Conservation (phyloP, 92 coral and sea anemone genomes). For the Phymanthus crucifer region DNA sequence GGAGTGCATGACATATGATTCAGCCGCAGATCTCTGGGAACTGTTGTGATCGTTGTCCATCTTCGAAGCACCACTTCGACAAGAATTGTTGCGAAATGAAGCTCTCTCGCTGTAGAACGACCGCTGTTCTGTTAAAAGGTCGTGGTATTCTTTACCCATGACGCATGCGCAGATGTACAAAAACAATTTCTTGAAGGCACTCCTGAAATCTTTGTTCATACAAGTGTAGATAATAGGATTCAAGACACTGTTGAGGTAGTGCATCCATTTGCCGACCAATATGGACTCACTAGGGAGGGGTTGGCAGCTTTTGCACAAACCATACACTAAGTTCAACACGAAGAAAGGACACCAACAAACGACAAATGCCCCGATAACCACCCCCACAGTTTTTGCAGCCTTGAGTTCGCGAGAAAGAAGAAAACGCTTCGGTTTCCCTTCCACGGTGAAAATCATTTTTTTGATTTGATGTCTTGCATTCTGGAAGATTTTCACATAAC, state of each 20-base stretch:
- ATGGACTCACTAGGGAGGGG: conserved; percentile 78
- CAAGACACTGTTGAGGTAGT: conserved; percentile 92
- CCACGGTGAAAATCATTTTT: conserved; percentile 80
- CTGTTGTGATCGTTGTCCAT: conserved; percentile 31
- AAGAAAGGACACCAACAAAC: conserved; percentile 98
- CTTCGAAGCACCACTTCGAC: conserved; percentile 27
- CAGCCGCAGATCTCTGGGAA: conserved; percentile 34
- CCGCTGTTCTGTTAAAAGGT: conserved; percentile 54
- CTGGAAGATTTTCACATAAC: conserved; percentile 71
- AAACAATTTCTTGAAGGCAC: conserved; percentile 82
- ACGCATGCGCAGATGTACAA: conserved; percentile 67
- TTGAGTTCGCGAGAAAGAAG: conserved; percentile 83
- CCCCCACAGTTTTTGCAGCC: conserved; percentile 94
- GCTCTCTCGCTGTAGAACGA: conserved; percentile 65
- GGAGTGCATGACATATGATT: conserved; percentile 33
- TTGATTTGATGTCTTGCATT: conserved; percentile 80
- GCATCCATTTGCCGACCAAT: conserved; percentile 92
- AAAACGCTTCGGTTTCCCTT: conserved; percentile 87
- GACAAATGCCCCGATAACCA: conserved; percentile 89
- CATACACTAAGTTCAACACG: conserved; percentile 76
- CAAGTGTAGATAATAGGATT: conserved; percentile 95
- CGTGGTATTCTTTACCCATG: conserved; percentile 66
- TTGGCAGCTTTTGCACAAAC: conserved; percentile 57
- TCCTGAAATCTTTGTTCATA: conserved; percentile 92
- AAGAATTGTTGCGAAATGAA: conserved; percentile 46